Base-by-base conservation (phyloP, 2,888 invertebrate genomes). In the Octodonta nipae region DNA sequence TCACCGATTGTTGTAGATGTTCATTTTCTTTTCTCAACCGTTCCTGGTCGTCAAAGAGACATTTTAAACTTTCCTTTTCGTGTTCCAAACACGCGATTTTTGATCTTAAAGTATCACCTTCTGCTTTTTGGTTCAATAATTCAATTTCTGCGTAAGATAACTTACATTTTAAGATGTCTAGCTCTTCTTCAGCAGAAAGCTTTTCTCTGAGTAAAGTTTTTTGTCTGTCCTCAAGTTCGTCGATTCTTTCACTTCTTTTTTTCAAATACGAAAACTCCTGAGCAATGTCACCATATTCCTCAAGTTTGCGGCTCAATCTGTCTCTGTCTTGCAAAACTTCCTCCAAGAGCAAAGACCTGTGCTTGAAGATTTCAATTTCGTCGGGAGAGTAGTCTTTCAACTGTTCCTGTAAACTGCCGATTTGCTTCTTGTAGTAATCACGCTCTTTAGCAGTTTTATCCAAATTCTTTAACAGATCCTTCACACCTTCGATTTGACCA, bases 1-100 rank as follows among this genome's bases (percentile, higher is more conserved):
- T 46, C 4, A 52, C 17, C 29, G 38, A 42, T 13, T 28, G 32
- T 33, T 45, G 42, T 26, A 51, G 37, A 26, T 54, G 45, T 36
- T 60, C 55, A 13, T 55, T 43, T 46, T 63, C 63, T 13, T 52
- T 43, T 37, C 49, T 43, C 31, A 60, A 33, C 7, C 56, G 36
- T 28, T 61, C 59, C 5, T 52, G 49, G 32, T 50, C 48, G 15
- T 46, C 44, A 24, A 42, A 45, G 3, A 44, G 20, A 22, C 40
- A 47, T 31, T 46, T 45, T 24, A 55, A 35, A 10, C 44, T 48
- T 35, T 55, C 54, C 16, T 50, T 30, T 40, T 57, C 56, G 26
- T 49, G 45, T 25, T 54, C 50, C 43, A 42, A 40, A 30, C 50
- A 50, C 5, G 40, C 28, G 7, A 50, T 25, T 22, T 44, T 46